Conservation (phyloP, 35 echinoderm and acorn worm genomes). For the Diadema setosum region DNA sequence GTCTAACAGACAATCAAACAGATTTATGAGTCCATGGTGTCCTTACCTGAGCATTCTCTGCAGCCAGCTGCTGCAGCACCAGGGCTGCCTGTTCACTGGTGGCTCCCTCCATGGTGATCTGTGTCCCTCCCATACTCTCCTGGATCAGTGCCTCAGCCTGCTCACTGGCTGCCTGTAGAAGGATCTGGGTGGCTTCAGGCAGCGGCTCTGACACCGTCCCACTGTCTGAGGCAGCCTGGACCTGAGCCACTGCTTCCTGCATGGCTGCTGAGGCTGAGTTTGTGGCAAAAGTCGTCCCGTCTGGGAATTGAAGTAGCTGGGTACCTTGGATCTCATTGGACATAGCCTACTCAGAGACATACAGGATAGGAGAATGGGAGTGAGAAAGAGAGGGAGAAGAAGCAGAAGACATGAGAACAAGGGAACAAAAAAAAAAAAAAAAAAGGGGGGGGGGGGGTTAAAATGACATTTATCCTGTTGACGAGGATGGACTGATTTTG, state of each 20-base stretch:
- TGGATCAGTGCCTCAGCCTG: conserved; percentile 39
- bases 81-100: conserved; percentile 88
- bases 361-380: no score
- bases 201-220: not conserved
- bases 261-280: conserved; percentile 58
- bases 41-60: conserved; percentile 78
- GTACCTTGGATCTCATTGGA: conserved; percentile 39
- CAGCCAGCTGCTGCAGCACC: conserved; percentile 68
- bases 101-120: conserved; percentile 67
- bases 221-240: conserved; percentile 16
- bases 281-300: conserved; percentile 11
- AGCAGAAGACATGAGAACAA: no score
- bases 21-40: no score
- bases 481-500: no score
- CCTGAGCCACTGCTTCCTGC: conserved; percentile 44
- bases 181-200: conserved; percentile 48
- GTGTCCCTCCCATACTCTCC: conserved; percentile 17
- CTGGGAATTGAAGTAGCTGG: conserved; percentile 53
- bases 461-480: no score
- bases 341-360: conserved; percentile 69
- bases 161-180: conserved; percentile 42
- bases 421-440: no score
- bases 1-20: no score
- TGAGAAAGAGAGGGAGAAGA: no score
- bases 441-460: no score